Conservation (phyloP, 2,888 invertebrate species). For the Chymomyza caudatula region DNA sequence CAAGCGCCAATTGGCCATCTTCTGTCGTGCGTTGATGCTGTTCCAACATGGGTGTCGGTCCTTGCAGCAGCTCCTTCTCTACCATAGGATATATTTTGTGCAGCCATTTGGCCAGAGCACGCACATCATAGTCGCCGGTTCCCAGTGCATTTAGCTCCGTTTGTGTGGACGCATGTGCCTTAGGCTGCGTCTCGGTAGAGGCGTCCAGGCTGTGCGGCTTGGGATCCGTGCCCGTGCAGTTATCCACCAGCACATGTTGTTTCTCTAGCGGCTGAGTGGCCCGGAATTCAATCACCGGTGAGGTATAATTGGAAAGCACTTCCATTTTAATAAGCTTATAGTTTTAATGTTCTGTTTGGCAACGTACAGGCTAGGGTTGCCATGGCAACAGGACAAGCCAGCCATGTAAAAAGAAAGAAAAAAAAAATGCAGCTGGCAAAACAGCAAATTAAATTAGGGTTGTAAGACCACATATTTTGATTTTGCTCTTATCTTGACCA, state of each 20-base stretch:
- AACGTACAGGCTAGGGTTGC: slow-evolving; percentile 6
- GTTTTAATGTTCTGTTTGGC: slow-evolving; percentile 2
- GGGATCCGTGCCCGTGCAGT: slow-evolving; percentile 71
- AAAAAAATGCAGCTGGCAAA: no score
- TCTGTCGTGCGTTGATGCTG: slow-evolving; percentile 14
- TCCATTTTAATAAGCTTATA: slow-evolving; percentile 59
- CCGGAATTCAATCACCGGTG: slow-evolving; percentile 79
- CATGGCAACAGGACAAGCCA: no score
- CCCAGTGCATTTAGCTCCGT: slow-evolving; percentile 64
- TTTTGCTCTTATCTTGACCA: no score
- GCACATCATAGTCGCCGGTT: slow-evolving; percentile 73
- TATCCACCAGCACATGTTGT: slow-evolving; percentile 68
- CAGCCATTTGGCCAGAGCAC: slow-evolving; percentile 79
- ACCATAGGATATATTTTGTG: slow-evolving; percentile 78
- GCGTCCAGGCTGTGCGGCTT: slow-evolving; percentile 49
- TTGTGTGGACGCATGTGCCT: slow-evolving; percentile 73
- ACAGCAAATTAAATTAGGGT: no score
- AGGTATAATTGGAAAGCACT: slow-evolving; percentile 78
- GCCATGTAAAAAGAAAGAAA: no score
- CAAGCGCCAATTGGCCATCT: slow-evolving; percentile 17
- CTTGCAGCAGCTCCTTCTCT: slow-evolving; percentile 78
- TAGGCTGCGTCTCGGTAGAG: slow-evolving; percentile 58
- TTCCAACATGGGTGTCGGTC: slow-evolving; percentile 63
- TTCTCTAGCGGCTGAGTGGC: slow-evolving; percentile 78
- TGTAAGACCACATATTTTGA: no score